Base-by-base conservation (phyloP, 2,888 invertebrate species). In the Margaritifera margaritifera region DNA sequence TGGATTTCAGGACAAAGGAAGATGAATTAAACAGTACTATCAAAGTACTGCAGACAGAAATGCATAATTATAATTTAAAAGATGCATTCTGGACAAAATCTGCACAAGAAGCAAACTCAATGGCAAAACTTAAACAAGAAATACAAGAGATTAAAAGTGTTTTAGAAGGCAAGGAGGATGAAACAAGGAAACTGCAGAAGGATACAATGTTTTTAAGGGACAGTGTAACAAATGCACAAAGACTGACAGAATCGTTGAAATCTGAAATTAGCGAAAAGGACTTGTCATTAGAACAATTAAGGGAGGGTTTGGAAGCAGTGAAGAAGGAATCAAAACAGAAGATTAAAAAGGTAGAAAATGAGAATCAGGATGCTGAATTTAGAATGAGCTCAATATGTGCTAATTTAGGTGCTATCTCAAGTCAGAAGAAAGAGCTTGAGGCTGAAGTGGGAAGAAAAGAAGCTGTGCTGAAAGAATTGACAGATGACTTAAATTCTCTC, bases 351-450 rank as follows among this genome's bases (percentile, higher is more conserved):
- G 56, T 70, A 3, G 55, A 42, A 19, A 63, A 72, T 25, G 31
- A 59, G 31, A 70, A 66, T 56, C 52, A 42, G 53, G 55, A 62
- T 50, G 31, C 66, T 51, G 74, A 72, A 24, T 58, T 70, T n/a
- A 68, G 66, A 62, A 27, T 72, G 6, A 77, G 72, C 62, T 56
- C 62, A 68, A 2, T 63, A n/a, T n/a, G 57, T 51, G 66, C 66
- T 55, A 72, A 77, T 53, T 58, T 74, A 27, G 72, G 72, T 58
- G 68, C 57, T 60, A 19, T 77, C 15, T 70, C 74, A 68, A 71
- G 75, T 70, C 65, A 69, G 53, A 78, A 79, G 59, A 84, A 80
- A 71, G 72, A 75, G 63, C 55, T 58, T 51, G 64, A 68, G 64
- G 54, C 66, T 22, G 52, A 24, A 31, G 50, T 80, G 20, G 77